Evolutionary conservation across 2,113 vertebrate genomes (phyloP), one percentile per base, ranked within the genome.

Genomic region (Lutjanus erythropterus): DNA sequence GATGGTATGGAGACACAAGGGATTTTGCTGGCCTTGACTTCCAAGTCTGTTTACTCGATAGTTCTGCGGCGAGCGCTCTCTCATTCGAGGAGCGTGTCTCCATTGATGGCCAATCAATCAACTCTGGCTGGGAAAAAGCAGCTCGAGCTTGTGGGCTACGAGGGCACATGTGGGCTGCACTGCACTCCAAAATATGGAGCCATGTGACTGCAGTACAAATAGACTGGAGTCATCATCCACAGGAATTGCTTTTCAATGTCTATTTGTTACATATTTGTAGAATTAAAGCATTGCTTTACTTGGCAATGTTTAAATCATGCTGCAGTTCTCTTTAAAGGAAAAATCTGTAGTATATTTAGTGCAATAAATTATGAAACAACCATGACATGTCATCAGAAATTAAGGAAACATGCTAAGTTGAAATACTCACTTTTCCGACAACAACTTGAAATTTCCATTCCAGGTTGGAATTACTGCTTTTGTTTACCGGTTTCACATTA

Each of bases 1-100:
- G 93, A 94, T 91, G 91, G 90, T 91, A 89, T 91, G 91, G 92
- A 94, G 93, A 94, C 94, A 87, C 88, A 12, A 82, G 89, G 87
- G 94, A 92, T 93, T 92, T 90, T 84, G 85, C 85, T 92, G 93
- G 94, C 94, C 93, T 94, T 94, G 93, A 94, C 92, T 92, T 92
- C 91, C 91, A 90, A 89, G 86, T 66, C 78, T 94, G 86, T 94
- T 95, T 94, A 94, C 89, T 75, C 52, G 88, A 92, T 88, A 85
- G 90, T 61, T 87, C 85, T 91, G 93, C 5, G 90, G 91, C 39
- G n/a, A 74, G 71, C 19, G 16, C 82, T 77, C 80, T 77, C 80
- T 91, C 87, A 82, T 79, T 78, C 78, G 47, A 81, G 85, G 75
- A 88, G 87, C 79, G 88, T 91, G 92, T 94, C 92, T 93, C 74